These are phyloP conservation scores for Zeus faber DNA, from an alignment of 2,113 vertebrate genomes.

Conservation along the genomic window DNA sequence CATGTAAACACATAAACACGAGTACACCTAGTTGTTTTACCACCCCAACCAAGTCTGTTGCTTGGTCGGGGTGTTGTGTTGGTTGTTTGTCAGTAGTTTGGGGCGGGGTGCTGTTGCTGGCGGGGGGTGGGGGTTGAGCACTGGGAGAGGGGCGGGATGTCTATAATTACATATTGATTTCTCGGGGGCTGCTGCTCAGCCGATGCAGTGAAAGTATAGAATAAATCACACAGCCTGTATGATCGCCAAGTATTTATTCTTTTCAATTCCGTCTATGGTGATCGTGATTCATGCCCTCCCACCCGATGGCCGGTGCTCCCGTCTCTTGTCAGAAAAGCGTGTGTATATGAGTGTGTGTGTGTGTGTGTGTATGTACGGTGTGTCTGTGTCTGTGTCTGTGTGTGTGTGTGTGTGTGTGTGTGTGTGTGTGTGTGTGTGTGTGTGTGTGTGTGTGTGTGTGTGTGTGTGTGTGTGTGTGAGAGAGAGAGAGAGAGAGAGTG, in stretches of 20 bases:
- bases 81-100: too few relatives aligned
- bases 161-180: constrained; percentile 82
- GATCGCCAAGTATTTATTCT: constrained; percentile 74
- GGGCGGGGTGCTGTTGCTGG: background rate
- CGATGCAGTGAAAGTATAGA: constrained; percentile 56
- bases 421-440: background rate
- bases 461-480: background rate
- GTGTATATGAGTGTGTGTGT: background rate
- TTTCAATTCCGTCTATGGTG: constrained; percentile 75
- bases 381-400: background rate
- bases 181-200: constrained; percentile 63
- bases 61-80: too few relatives aligned
- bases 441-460: background rate
- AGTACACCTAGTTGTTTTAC: too few relatives aligned
- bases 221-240: constrained; percentile 74
- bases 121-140: constrained; percentile 51
- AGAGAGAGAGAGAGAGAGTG: too few relatives aligned
- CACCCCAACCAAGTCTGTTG: too few relatives aligned
- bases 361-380: background rate
- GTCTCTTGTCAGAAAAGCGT: constrained; percentile 20
- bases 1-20: too few relatives aligned
- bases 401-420: background rate
- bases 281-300: constrained; percentile 68
- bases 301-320: too few relatives aligned
- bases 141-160: constrained; percentile 67